Evolutionary conservation across 2,113 vertebrate genomes (phyloP).

Genomic region (Podiceps cristatus): DNA sequence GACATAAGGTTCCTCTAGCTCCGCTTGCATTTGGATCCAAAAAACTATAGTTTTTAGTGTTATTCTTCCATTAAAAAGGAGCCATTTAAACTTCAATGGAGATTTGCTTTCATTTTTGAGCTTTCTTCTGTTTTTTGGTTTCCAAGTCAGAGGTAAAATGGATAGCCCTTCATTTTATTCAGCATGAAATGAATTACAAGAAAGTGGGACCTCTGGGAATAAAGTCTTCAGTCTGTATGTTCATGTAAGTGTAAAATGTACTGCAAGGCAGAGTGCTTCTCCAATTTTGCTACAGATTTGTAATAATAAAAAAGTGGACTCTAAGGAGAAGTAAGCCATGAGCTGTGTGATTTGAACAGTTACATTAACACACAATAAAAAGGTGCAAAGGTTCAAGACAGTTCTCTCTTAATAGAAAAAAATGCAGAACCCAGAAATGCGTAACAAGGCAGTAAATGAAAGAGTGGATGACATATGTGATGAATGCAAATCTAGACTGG

Average conservation of each 20-base stretch:
- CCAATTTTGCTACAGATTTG: not conserved
- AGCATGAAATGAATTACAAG: slow-evolving; percentile 25
- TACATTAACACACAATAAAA: not conserved
- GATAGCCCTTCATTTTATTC: slow-evolving; percentile 29
- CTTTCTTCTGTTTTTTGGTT: not conserved
- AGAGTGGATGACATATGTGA: not conserved
- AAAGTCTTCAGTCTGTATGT: not conserved
- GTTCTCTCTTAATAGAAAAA: not conserved
- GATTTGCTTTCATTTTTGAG: not conserved
- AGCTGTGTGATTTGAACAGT: not conserved
- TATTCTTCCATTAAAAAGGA: not conserved
- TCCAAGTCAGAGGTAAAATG: slow-evolving; percentile 1
- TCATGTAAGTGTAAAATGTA: slow-evolving; percentile 45
- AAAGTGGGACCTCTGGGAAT: slow-evolving; percentile 9
- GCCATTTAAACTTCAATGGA: not conserved
- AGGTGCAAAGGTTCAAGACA: not conserved
- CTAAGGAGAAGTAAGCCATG: slow-evolving; percentile 15
- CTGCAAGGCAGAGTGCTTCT: slow-evolving; percentile 34
- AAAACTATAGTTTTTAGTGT: not conserved
- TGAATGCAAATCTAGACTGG: not conserved
- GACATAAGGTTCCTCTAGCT: not conserved
- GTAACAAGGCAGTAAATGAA: not conserved
- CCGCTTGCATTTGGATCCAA: not conserved
- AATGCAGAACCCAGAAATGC: not conserved
- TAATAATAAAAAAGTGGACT: slow-evolving; percentile 16